phyloP scores from a whole-genome alignment of 2,888 invertebrate species.

The Platycheirus albimanus region DNA sequence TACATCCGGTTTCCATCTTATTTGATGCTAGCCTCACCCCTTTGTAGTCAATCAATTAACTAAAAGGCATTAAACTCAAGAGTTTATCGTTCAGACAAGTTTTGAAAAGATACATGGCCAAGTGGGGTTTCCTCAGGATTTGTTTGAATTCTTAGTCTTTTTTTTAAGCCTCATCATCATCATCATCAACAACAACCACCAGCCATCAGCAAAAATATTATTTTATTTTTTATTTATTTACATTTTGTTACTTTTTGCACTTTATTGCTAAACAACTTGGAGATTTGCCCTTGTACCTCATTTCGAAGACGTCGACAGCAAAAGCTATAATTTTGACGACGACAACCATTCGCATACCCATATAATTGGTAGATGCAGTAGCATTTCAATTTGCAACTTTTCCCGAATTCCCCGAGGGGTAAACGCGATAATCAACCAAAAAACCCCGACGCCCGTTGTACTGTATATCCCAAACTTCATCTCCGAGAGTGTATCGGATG shows the following conservation, averaged over 20 bases:
- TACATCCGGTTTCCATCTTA: conserved; percentile 16
- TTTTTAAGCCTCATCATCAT: conserved; percentile 4
- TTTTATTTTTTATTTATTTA: conserved; percentile 30
- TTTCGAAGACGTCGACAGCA: conserved; percentile 53
- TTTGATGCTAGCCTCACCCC: not conserved
- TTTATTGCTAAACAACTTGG: conserved; percentile 65
- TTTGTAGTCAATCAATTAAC: conserved; percentile 12
- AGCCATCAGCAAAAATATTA: no score
- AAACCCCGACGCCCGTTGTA: not conserved
- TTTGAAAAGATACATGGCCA: conserved; percentile 33
- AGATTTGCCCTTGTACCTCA: conserved; percentile 71
- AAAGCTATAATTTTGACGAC: not conserved
- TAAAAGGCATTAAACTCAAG: conserved; percentile 34
- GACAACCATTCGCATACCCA: not conserved
- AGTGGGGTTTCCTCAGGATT: conserved; percentile 62
- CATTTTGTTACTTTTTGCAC: conserved; percentile 64
- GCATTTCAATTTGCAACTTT: conserved; percentile 60
- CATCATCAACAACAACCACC: no score
- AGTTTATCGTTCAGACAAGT: conserved; percentile 13
- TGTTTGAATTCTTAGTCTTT: conserved; percentile 23
- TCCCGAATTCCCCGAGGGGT: conserved; percentile 52
- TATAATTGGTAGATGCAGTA: conserved; percentile 47
- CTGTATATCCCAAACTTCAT: conserved; percentile 5
- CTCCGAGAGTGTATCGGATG: no score
- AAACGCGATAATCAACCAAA: conserved; percentile 44